phyloP scores from a whole-genome alignment of 1,140 invertebrate genomes.

The Atta colombica region DNA sequence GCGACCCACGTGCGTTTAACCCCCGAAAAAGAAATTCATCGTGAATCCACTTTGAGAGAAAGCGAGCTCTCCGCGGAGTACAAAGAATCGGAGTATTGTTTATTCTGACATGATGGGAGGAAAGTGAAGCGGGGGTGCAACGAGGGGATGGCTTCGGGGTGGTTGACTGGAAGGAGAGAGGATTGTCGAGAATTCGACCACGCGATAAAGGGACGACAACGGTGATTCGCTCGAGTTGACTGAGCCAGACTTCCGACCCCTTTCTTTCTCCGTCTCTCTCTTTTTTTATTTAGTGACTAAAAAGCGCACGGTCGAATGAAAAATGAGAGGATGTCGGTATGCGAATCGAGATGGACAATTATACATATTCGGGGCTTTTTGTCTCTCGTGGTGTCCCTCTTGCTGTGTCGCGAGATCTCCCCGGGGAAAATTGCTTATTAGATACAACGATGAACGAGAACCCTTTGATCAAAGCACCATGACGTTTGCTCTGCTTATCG shows the following conservation, averaged over 20 bases:
- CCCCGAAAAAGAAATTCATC: constrained; percentile 69
- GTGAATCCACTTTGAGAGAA: constrained; percentile 70
- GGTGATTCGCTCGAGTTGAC: constrained; percentile 51
- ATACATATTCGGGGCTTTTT: constrained; percentile 37
- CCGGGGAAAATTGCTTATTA: constrained; percentile 54
- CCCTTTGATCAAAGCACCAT: constrained; percentile 29
- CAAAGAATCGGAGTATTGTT: constrained; percentile 72
- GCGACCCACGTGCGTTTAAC: constrained; percentile 66
- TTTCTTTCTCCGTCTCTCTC: background rate
- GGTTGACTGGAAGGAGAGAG: constrained; percentile 48
- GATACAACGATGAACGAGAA: background rate
- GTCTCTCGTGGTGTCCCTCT: constrained; percentile 27
- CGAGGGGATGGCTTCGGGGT: background rate
- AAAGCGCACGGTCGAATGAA: constrained; percentile 62
- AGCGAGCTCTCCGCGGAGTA: constrained; percentile 44
- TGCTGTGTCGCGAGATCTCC: background rate
- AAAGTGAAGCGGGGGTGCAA: background rate
- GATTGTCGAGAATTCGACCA: constrained; percentile 67
- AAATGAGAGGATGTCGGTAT: constrained; percentile 56
- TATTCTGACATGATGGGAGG: constrained; percentile 60
- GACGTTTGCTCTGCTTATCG: constrained; percentile 16
- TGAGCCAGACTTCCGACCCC: constrained; percentile 40
- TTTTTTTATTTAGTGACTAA: constrained; percentile 54
- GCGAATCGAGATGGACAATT: constrained; percentile 47
- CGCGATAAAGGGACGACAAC: constrained; percentile 73